A percentile compares a stretch with the other conserved stretches of the same genome.
Evolutionary conservation across 2,113 vertebrate species (phyloP).

Genomic region (Eurypyga helias): DNA sequence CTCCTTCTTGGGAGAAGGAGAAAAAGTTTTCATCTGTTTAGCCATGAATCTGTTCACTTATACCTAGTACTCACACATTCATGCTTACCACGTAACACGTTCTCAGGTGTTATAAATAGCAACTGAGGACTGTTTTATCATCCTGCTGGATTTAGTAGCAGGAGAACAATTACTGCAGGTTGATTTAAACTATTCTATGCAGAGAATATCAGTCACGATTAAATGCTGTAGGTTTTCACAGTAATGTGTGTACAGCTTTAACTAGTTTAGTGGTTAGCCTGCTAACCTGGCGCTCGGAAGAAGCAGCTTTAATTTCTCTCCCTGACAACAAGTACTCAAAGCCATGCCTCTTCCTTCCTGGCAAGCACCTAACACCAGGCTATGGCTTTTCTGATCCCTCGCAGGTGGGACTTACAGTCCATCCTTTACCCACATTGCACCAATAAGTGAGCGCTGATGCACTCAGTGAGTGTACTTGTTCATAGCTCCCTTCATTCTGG

Average conservation of each 20-base stretch:
- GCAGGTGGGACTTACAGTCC: not conserved
- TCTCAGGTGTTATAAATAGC: not conserved
- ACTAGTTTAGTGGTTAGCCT: not conserved
- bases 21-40: not conserved
- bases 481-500: not conserved
- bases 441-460: not conserved
- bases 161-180: not conserved
- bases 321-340: not conserved
- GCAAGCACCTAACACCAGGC: not conserved
- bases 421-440: not conserved
- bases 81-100: not conserved
- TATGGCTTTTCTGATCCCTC: not conserved
- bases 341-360: not conserved
- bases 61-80: not conserved
- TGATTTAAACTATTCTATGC: not conserved
- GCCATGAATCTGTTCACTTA: not conserved
- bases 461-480: not conserved
- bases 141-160: not conserved
- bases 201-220: not conserved
- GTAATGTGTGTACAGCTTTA: not conserved
- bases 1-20: not conserved
- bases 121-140: not conserved
- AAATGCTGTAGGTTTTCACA: not conserved
- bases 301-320: not conserved
- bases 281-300: not conserved